Evolutionary conservation across 2,113 vertebrate species (phyloP), one percentile per base, ranked within the genome.

Genomic region (Nematolebias whitei): DNA sequence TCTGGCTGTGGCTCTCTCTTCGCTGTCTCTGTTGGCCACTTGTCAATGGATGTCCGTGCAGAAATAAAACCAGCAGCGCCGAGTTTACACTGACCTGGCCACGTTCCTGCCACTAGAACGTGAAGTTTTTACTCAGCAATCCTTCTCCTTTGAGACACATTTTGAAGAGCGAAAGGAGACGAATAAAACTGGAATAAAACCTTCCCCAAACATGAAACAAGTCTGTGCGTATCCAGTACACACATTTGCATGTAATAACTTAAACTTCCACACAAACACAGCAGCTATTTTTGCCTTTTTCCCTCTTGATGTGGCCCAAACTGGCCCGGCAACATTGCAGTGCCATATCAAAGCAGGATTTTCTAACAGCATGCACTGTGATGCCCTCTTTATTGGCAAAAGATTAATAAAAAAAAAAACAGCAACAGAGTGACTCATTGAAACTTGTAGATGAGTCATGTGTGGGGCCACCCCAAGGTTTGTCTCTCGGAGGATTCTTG

Each of bases 401-500:
- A 44, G 22, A 1, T 9, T 0, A 40, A 2, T 1, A 12, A 43
- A 44, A 63, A 57, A 2, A 66, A 39, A 65, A 61, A 83, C 38
- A 68, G 79, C 52, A 63, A 26, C 49, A 38, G 32, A 35, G 44
- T 23, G 44, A 69, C 71, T 78, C 78, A 81, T 49, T 83, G 84
- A 88, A 88, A 85, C 85, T 72, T 0, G 3, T 20, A n/a, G 35
- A 72, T 91, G 90, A 91, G 74, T 92, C 90, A 91, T 84, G 29
- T 9, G 52, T 45, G 43, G 50, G 84, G 83, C 80, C 79, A 72
- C 82, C 77, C 69, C 23, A 39, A 44, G 76, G 70, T 79, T 84
- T 83, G 69, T 80, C 54, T 71, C 54, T 71, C 11, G 5, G 52
- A 74, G 80, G 69, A 83, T 74, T 68, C 73, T 47, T 79, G 74